A percentile compares a stretch with the other conserved stretches of the same genome.
phyloP scores from a whole-genome alignment of 2,113 vertebrate genomes.

The Peromyscus leucopus region DNA sequence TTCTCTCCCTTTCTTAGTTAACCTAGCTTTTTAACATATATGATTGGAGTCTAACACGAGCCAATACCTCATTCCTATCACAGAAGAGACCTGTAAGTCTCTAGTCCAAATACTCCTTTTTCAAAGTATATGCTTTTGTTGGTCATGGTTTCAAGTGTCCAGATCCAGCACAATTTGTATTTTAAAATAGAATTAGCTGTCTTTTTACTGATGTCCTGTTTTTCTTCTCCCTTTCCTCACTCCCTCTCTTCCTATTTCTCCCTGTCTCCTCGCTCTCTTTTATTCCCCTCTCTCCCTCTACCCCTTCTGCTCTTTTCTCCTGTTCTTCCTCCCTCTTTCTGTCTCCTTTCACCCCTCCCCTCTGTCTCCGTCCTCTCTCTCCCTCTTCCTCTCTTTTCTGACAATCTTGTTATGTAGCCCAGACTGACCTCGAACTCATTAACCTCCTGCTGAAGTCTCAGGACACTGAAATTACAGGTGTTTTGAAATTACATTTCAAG shows the following conservation, averaged over 20 bases:
- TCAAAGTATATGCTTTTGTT: not conserved
- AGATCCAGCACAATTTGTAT: not conserved
- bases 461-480: not conserved
- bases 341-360: not conserved
- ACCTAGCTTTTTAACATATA: not conserved
- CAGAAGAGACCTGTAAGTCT: not conserved
- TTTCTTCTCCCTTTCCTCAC: not conserved
- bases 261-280: not conserved
- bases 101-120: not conserved
- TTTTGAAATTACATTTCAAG: slow-evolving; percentile 9
- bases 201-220: not conserved
- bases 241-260: not conserved
- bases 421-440: not conserved
- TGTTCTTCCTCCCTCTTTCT: no score
- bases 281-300: not conserved
- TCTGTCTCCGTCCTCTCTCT: no score
- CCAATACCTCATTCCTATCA: not conserved
- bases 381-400: not conserved
- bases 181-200: slow-evolving; percentile 8
- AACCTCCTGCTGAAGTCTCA: not conserved
- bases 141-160: slow-evolving; percentile 17
- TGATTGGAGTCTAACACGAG: slow-evolving; percentile 11
- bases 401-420: not conserved
- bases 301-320: not conserved
- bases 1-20: not conserved